These are phyloP conservation scores for Phthorimaea operculella DNA, from an alignment of 1,140 invertebrate genomes.

Conservation along the genomic window DNA sequence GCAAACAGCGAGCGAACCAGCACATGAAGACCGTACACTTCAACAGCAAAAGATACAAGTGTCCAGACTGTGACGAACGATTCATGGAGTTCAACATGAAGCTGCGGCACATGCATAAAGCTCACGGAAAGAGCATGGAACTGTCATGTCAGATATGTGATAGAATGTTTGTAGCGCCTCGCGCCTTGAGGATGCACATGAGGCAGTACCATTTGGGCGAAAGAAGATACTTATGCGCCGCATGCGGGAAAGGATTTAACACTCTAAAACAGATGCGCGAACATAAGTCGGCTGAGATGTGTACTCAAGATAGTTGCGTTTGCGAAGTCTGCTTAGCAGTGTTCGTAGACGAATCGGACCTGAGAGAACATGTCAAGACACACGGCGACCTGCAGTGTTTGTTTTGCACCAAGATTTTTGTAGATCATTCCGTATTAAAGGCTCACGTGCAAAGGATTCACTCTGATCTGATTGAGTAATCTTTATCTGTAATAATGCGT, in stretches of 20 bases:
- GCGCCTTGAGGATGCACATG: background rate
- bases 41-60: background rate
- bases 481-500: too few species aligned
- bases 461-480: background rate
- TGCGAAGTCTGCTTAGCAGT: background rate
- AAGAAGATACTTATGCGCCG: background rate
- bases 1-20: background rate
- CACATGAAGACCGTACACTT: background rate
- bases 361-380: background rate
- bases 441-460: background rate
- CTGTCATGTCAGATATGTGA: background rate
- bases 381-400: background rate
- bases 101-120: background rate
- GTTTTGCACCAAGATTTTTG: background rate
- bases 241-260: background rate
- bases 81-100: background rate
- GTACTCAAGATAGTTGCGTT: background rate
- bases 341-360: background rate
- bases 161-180: background rate
- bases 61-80: background rate
- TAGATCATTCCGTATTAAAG: background rate
- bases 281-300: too few species aligned
- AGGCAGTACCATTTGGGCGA: background rate
- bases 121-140: background rate
- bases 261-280: background rate